Evolutionary conservation across 2,888 invertebrate species (phyloP).

Genomic region (Lasioglossum oenotherae): DNA sequence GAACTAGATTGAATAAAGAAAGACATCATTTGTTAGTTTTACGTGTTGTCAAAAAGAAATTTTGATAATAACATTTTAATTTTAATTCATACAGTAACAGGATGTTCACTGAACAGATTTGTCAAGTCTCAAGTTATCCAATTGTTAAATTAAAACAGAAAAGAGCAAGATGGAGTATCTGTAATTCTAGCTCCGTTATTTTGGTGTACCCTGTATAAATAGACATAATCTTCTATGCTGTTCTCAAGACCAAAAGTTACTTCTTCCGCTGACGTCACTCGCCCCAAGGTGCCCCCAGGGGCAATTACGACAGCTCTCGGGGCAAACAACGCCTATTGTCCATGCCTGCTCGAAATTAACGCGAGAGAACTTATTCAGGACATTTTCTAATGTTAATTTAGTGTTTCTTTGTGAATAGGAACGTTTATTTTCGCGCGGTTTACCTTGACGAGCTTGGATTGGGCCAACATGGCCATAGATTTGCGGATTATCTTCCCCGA

Average conservation of each 20-base stretch:
- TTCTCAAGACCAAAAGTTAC: neutral
- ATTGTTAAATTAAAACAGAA: neutral
- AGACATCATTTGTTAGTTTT: neutral
- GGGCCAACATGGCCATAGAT: slow-evolving; percentile 93
- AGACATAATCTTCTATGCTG: neutral
- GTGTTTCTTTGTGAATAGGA: neutral
- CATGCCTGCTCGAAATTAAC: neutral
- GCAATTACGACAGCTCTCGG: neutral
- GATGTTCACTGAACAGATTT: neutral
- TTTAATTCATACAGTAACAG: neutral
- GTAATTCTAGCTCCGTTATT: neutral
- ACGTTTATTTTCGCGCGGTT: slow-evolving; percentile 63
- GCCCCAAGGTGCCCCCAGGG: neutral
- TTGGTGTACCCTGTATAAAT: neutral
- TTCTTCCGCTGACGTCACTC: neutral
- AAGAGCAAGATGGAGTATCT: neutral
- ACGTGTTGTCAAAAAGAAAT: neutral
- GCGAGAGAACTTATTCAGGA: neutral
- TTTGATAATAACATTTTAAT: too few species aligned
- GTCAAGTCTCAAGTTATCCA: neutral
- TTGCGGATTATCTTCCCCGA: slow-evolving; percentile 94
- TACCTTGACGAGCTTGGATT: slow-evolving; percentile 91
- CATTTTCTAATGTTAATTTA: neutral
- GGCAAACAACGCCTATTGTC: neutral
- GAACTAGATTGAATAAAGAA: neutral